Evolutionary conservation across 2,888 invertebrate genomes (phyloP).

Genomic region (Parnassius orleans): DNA sequence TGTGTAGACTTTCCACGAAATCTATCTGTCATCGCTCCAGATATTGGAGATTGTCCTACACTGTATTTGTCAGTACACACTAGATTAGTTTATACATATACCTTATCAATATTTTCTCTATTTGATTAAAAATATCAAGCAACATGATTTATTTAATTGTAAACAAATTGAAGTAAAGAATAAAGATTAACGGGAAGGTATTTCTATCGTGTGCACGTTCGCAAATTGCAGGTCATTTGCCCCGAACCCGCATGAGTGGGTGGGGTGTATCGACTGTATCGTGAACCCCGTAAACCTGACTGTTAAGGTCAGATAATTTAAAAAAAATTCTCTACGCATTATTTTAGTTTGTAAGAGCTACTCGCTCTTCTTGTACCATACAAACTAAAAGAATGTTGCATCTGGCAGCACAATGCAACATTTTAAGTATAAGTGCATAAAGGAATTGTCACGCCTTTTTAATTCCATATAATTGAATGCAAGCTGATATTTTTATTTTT

Average conservation of each 20-base stretch:
- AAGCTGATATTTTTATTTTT: too few species aligned
- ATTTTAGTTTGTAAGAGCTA: too few species aligned
- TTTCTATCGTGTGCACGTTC: constrained; percentile 32
- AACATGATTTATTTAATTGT: neutral
- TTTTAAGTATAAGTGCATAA: too few species aligned
- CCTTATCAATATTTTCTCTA: neutral
- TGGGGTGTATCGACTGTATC: constrained; percentile 32
- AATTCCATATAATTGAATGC: too few species aligned
- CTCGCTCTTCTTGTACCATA: too few species aligned
- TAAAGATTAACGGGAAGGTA: neutral
- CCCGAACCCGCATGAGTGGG: constrained; percentile 55
- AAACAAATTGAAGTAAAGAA: too few species aligned
- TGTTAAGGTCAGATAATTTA: constrained; percentile 22
- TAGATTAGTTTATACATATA: constrained; percentile 5
- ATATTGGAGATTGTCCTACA: neutral
- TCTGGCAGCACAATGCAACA: too few species aligned
- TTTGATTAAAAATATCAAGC: too few species aligned
- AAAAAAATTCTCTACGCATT: neutral
- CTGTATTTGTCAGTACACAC: too few species aligned
- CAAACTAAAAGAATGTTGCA: too few species aligned
- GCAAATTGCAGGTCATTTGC: constrained; percentile 58
- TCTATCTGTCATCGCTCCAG: neutral
- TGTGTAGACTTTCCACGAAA: neutral
- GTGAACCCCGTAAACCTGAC: constrained; percentile 29
- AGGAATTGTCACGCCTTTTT: too few species aligned